Evolutionary conservation across 1,140 invertebrate species (phyloP), one percentile per base, ranked within the genome.

Genomic region (Ceratosolen solmsi): DNA sequence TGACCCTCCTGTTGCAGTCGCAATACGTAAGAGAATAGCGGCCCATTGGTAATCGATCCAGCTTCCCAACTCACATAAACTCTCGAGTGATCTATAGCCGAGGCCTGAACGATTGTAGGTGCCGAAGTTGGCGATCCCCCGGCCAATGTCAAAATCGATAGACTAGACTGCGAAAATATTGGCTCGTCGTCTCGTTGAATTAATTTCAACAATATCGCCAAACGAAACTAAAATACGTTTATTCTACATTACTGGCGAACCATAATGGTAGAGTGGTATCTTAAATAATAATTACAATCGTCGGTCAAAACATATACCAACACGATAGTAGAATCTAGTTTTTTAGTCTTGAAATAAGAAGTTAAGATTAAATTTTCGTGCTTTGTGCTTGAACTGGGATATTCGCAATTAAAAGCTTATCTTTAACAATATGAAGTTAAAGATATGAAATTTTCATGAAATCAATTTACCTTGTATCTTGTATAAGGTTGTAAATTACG

Each of bases 41-140:
- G 96, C 76, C 96, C 97, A 89, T 98, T 98, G 33, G 95, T 95
- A 87, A 96, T 97, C 17, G 94, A 93, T 20, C 97, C 97, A 8
- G 96, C 95, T 89, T 95, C 94, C 97, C 97, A 98, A 84, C 95
- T 96, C 20, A 98, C 93, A 78, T 96, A 96, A 38, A 98, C 94
- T 83, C 96, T 94, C 82, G 94, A 94, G n/a, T 95, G 94, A 88
- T 97, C 96, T 49, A 97, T 93, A 0, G 96, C 94, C 41, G 95
- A 93, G n/a, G 95, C 93, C 84, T 95, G 94, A 81, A 97, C 93
- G 82, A 95, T 94, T 81, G 92, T 90, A 49, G 96, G 96, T 46
- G 94, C 91, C 8, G 96, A 96, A 63, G 93, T 93, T 11, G 96
- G 96, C 27, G 94, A 91, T 70, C 96, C 96, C 58, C 92, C 93